phyloP scores from a whole-genome alignment of 2,888 invertebrate genomes.

The Zeuzera pyrina region DNA sequence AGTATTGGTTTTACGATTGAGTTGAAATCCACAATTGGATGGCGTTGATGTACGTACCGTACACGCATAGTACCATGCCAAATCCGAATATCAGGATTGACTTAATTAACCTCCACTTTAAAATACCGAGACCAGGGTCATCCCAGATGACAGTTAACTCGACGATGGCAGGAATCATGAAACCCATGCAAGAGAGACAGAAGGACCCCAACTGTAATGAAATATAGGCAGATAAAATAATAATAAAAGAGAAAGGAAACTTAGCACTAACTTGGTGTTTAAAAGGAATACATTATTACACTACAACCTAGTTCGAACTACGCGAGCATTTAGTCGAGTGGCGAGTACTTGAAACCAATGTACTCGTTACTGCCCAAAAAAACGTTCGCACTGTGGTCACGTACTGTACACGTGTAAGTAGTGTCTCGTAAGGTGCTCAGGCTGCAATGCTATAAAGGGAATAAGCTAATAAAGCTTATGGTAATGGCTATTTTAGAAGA shows the following conservation, averaged over 20 bases:
- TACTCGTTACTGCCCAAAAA: background rate
- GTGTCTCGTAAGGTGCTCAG: background rate
- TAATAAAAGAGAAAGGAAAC: background rate
- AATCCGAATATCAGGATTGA: conserved; percentile 19
- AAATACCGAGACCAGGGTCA: conserved; percentile 28
- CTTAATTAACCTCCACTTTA: conserved; percentile 29
- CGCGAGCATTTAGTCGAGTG: no score
- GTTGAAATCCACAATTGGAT: no score
- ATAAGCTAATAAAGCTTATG: no score
- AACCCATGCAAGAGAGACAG: conserved; percentile 31
- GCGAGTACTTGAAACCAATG: no score
- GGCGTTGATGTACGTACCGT: conserved; percentile 31
- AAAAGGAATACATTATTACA: no score
- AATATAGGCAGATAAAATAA: background rate
- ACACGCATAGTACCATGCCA: conserved; percentile 19
- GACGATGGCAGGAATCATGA: conserved; percentile 39
- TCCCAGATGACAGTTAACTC: conserved; percentile 33
- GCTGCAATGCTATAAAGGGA: no score
- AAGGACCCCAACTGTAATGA: conserved; percentile 32
- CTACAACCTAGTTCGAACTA: no score
- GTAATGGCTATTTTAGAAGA: no score
- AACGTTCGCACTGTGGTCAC: background rate
- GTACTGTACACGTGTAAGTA: background rate
- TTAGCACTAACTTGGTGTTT: no score
- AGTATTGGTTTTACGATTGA: no score